Evolutionary conservation across 2,888 invertebrate genomes (phyloP), one percentile per base, ranked within the genome.

Genomic region (Geotrupes spiniger): DNA sequence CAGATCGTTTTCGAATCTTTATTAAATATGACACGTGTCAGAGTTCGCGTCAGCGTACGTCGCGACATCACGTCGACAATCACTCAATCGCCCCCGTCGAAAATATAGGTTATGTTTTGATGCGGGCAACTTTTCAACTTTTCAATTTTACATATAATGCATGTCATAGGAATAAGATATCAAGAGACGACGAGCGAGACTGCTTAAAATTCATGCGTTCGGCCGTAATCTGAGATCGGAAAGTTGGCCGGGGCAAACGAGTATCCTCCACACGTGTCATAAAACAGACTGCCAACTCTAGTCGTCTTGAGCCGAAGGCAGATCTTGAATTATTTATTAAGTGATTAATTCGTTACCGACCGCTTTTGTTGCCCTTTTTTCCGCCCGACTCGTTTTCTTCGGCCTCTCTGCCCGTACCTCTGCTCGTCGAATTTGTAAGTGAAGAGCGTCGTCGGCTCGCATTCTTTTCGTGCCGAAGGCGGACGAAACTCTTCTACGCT

Each of bases 311-410:
- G 14, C 27, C 49, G 44, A 40, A 45, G 44, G 15, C 36, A 36
- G 49, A 45, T 45, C 58, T 59, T 62, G 62, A 61, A 62, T 62
- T 61, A 62, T 62, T 61, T 62, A 62, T 62, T 58, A 58, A 57
- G 59, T 57, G 58, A 63, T 62, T 62, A 62, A 61, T 61, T 60
- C 60, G 57, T 59, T 55, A 54, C 55, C 25, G 26, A 27, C 25
- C 40, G 31, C 39, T 46, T 38, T 40, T 26, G 39, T 39, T 40
- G 21, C 17, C 9, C 21, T 46, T 37, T 39, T 33, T 33, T 33
- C 14, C n/a, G 33, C 33, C 9, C n/a, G 15, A 33, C 33, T 10
- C 15, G 33, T 33, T 33, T 15, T 8, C 4, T 33, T 14, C 12
- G 33, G 12, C 11, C 5, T 5, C 5, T 29, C 11, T 5, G 8